A percentile compares a stretch with the other conserved stretches of the same genome.
phyloP scores from a whole-genome alignment of 2,888 invertebrate genomes.

The Dorcus hopei region DNA sequence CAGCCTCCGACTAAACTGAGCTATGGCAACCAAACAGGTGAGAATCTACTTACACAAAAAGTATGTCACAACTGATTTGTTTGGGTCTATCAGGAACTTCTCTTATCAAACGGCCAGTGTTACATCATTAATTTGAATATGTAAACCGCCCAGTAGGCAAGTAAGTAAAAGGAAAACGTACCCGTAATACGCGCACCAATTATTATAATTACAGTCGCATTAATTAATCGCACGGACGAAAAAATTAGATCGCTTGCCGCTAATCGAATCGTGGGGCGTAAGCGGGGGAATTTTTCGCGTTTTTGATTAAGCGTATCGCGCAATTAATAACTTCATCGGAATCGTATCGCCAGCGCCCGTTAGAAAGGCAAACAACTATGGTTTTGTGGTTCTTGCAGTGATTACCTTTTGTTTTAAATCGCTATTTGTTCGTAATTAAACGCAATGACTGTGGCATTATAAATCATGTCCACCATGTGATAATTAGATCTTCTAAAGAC shows the following conservation, averaged over 20 bases:
- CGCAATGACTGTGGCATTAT: background rate
- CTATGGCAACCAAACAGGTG: no score
- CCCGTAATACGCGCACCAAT: background rate
- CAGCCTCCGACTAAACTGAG: no score
- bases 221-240: background rate
- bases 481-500: background rate
- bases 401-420: background rate
- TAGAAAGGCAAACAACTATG: conserved; percentile 1
- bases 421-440: background rate
- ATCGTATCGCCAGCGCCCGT: background rate
- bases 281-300: no score
- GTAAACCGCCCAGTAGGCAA: background rate
- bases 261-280: background rate
- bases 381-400: background rate
- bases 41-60: no score
- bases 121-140: background rate
- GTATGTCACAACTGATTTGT: no score
- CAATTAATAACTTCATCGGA: background rate
- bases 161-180: background rate
- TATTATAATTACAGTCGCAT: background rate
- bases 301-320: no score
- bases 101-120: background rate
- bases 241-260: background rate
- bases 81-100: no score
- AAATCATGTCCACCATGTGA: background rate